phyloP scores from a whole-genome alignment of 2,113 vertebrate genomes.

The Ptilorrhoa leucosticta region DNA sequence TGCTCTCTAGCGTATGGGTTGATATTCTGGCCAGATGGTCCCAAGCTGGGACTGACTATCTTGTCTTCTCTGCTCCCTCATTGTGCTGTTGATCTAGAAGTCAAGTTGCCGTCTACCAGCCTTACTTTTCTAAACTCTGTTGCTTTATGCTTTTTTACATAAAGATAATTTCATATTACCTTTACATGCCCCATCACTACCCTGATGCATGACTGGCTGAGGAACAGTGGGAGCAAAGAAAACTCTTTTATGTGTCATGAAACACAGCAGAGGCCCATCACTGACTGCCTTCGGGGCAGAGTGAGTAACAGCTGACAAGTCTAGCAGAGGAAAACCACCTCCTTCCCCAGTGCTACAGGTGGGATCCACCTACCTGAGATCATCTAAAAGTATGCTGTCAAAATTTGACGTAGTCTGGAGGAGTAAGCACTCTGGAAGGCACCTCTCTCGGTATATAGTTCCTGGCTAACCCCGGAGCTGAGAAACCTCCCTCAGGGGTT shows the following conservation, averaged over 20 bases:
- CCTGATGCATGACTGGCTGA: not conserved
- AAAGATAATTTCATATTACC: not conserved
- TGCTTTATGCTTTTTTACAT: not conserved
- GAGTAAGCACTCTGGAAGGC: not conserved
- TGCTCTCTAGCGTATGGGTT: not conserved
- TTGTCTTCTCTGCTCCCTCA: not conserved
- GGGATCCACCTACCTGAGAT: not conserved
- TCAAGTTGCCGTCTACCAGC: not conserved
- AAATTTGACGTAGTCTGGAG: not conserved
- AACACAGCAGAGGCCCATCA: rapidly evolving
- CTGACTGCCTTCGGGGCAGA: not conserved
- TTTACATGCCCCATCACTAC: not conserved
- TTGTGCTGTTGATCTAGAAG: not conserved
- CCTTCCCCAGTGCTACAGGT: not conserved
- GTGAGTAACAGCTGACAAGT: not conserved
- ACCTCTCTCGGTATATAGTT: not conserved
- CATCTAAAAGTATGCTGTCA: not conserved
- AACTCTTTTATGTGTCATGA: not conserved
- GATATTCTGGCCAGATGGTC: not conserved
- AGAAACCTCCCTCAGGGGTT: not conserved
- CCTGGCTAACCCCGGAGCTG: not conserved
- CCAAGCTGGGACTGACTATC: not conserved
- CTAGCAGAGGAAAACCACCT: not conserved
- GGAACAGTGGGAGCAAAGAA: not conserved
- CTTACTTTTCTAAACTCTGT: not conserved